Conservation (phyloP, 92 coral and sea anemone species). For the Bergia sp. region DNA sequence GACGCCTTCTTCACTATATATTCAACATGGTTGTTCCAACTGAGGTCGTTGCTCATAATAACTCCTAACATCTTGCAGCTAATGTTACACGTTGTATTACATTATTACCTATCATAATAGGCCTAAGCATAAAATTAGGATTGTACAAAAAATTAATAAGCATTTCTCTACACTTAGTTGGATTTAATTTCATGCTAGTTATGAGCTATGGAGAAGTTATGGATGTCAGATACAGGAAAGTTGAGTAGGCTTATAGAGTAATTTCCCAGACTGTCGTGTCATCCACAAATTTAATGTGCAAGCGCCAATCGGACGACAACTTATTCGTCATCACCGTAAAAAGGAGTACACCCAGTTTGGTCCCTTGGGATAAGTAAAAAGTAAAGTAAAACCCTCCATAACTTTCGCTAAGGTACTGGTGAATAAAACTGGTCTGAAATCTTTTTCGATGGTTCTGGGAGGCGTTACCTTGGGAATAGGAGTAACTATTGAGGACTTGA, state of each 20-base stretch:
- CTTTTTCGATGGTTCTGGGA: no score
- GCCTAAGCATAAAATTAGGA: constrained; percentile 24
- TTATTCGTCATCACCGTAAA: no score
- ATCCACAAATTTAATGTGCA: neutral
- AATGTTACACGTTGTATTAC: constrained; percentile 40
- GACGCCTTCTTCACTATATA: no score
- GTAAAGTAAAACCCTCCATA: no score
- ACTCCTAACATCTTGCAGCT: constrained; percentile 49
- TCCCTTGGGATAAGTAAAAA: no score
- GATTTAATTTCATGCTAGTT: constrained; percentile 50
- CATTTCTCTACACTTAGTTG: constrained; percentile 53
- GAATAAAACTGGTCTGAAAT: no score
- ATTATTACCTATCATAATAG: constrained; percentile 41
- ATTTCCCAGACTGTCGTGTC: constrained; percentile 9
- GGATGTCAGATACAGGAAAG: constrained; percentile 41
- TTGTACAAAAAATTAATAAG: constrained; percentile 39
- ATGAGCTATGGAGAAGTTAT: constrained; percentile 42
- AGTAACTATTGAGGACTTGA: no score
- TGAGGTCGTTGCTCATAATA: neutral
- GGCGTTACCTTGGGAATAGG: no score
- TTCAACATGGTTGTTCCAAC: no score
- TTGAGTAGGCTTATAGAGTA: constrained; percentile 45
- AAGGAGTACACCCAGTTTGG: no score
- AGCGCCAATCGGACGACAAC: no score
- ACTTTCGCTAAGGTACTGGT: no score